These are phyloP conservation scores for Australoheros facetus DNA, from an alignment of 2,797 vertebrate genomes.

Conservation along the genomic window DNA sequence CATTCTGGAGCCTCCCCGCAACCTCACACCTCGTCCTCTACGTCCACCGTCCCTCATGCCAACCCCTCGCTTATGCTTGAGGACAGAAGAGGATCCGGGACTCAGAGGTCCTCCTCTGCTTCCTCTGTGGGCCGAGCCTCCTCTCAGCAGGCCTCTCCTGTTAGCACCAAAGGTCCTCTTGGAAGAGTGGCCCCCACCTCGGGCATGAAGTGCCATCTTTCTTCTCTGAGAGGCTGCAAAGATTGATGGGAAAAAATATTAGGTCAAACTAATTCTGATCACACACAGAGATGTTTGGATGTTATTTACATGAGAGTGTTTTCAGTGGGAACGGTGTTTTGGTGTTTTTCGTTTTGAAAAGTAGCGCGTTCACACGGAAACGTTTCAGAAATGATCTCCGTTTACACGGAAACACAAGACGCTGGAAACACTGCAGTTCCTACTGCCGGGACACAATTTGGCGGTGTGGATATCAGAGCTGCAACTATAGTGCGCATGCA, in stretches of 20 bases:
- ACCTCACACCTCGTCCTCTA: slow-evolving; percentile 68
- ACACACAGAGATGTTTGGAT: neutral
- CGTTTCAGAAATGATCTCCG: too few species aligned
- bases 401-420: too few species aligned
- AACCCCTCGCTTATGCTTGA: slow-evolving; percentile 74
- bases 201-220: slow-evolving; percentile 72
- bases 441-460: too few species aligned
- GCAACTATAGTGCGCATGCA: too few species aligned
- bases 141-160: slow-evolving; percentile 77
- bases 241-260: neutral
- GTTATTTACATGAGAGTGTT: neutral
- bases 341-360: too few species aligned
- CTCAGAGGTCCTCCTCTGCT: slow-evolving; percentile 56
- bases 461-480: too few species aligned
- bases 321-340: too few species aligned
- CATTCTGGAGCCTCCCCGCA: slow-evolving; percentile 79
- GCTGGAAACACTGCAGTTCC: too few species aligned
- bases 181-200: slow-evolving; percentile 73
- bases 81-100: slow-evolving; percentile 37
- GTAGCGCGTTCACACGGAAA: too few species aligned
- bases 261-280: neutral
- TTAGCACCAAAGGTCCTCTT: slow-evolving; percentile 65
- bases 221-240: slow-evolving; percentile 61
- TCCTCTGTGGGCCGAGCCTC: slow-evolving; percentile 66
- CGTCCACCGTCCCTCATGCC: slow-evolving; percentile 55